Conservation (phyloP, 2,797 vertebrate genomes). For the Bufotes viridis region DNA sequence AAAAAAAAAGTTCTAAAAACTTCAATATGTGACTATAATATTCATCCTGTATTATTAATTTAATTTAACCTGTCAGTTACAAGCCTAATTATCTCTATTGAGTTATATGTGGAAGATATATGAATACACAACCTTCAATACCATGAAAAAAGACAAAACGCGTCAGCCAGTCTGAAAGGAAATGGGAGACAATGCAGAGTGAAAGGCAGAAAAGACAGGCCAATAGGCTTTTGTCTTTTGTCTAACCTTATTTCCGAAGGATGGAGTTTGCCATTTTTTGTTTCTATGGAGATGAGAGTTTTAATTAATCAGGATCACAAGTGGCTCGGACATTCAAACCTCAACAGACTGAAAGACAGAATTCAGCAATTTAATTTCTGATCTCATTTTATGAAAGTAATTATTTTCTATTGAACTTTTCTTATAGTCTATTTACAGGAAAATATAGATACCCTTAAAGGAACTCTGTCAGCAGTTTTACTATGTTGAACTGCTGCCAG, state of each 20-base stretch:
- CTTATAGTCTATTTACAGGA: background rate
- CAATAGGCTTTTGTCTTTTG: background rate
- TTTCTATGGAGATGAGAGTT: constrained; percentile 39
- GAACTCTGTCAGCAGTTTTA: too few relatives aligned
- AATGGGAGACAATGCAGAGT: background rate
- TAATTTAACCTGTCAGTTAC: background rate
- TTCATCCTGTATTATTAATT: background rate
- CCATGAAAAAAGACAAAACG: background rate
- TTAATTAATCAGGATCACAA: constrained; percentile 14
- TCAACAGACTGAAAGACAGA: background rate
- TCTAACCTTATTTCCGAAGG: constrained; percentile 12
- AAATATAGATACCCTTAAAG: background rate
- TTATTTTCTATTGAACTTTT: background rate
- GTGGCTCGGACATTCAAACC: constrained; percentile 15
- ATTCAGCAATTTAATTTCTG: constrained; percentile 13
- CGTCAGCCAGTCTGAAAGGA: background rate
- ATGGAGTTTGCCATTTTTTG: constrained; percentile 1
- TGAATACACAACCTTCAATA: constrained; percentile 14
- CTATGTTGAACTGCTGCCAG: too few relatives aligned
- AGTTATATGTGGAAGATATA: background rate
- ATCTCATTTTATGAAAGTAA: constrained; percentile 12
- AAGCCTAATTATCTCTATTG: background rate
- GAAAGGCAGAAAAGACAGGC: constrained; percentile 1
- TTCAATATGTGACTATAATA: background rate
- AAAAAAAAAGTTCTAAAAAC: constrained; percentile 5